Conservation (phyloP, 2,888 invertebrate species). For the Sphinx pinastri region DNA sequence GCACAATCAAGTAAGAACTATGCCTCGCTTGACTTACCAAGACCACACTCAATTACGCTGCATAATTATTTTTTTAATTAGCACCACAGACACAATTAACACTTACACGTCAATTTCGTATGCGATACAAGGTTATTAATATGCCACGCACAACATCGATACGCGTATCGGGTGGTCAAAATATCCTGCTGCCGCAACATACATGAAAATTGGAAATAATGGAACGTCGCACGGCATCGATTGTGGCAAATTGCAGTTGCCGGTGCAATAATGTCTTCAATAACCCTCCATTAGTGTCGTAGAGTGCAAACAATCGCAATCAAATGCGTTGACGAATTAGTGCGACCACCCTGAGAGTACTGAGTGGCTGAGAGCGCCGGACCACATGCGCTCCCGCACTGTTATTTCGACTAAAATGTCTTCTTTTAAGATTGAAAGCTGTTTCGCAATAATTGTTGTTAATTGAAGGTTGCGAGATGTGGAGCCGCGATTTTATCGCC, state of each 20-base stretch:
- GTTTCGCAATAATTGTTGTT: slow-evolving; percentile 17
- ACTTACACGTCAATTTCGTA: background rate
- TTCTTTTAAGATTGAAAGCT: slow-evolving; percentile 23
- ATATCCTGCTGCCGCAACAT: slow-evolving; percentile 37
- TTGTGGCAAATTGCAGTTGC: slow-evolving; percentile 67
- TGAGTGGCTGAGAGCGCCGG: background rate
- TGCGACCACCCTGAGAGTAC: slow-evolving; percentile 57
- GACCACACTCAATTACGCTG: background rate
- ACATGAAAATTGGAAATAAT: slow-evolving; percentile 48
- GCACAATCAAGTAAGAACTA: background rate
- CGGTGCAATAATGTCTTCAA: slow-evolving; percentile 68
- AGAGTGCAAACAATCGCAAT: slow-evolving; percentile 73
- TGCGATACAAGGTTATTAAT: background rate
- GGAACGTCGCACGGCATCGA: slow-evolving; percentile 49
- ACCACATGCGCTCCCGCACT: slow-evolving; percentile 7
- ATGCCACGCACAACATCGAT: background rate
- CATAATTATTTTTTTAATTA: slow-evolving; percentile 9
- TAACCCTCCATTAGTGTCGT: slow-evolving; percentile 67
- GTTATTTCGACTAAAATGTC: slow-evolving; percentile 24
- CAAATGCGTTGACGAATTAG: slow-evolving; percentile 65
- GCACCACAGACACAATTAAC: background rate
- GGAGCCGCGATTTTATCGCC: slow-evolving; percentile 4
- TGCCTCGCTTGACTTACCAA: background rate
- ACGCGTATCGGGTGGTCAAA: slow-evolving; percentile 29
- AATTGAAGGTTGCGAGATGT: slow-evolving; percentile 9